phyloP scores from a whole-genome alignment of 2,888 invertebrate species.

The Meghimatium bilineatum region DNA sequence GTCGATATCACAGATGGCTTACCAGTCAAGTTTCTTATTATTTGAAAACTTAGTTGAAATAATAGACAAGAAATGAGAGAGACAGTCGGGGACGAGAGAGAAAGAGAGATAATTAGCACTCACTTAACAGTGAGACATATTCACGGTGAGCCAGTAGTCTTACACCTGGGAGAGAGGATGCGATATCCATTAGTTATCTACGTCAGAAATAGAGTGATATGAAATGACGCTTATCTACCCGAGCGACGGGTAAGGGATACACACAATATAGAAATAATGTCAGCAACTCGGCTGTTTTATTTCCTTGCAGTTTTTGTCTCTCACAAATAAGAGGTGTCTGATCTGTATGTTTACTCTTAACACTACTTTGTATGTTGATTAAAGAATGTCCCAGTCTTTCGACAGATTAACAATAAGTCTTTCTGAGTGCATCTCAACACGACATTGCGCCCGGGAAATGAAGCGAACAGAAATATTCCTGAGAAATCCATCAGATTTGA shows the following conservation, averaged over 20 bases:
- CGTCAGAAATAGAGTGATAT: too few species aligned
- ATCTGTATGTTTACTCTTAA: constrained; percentile 24
- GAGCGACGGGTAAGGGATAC: neutral
- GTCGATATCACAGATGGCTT: constrained; percentile 12
- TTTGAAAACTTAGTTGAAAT: constrained; percentile 41
- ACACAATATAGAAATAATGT: constrained; percentile 16
- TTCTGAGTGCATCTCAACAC: constrained; percentile 4
- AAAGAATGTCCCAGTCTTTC: constrained; percentile 11
- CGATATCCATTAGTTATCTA: neutral
- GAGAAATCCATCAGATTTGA: constrained; percentile 35
- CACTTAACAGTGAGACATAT: constrained; percentile 17
- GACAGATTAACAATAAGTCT: constrained; percentile 19
- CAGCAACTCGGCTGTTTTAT: neutral
- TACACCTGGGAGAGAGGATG: constrained; percentile 21
- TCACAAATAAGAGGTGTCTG: neutral
- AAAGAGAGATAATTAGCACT: constrained; percentile 31
- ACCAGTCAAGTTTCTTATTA: constrained; percentile 28
- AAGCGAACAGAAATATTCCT: constrained; percentile 36
- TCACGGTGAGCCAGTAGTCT: constrained; percentile 10
- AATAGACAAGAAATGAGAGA: constrained; percentile 26
- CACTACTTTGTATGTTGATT: constrained; percentile 37
- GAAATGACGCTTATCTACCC: neutral
- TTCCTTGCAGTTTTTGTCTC: constrained; percentile 16
- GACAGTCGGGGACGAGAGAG: neutral
- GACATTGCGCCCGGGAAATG: constrained; percentile 35